phyloP scores from a whole-genome alignment of 2,888 invertebrate species.

The Phaonia tiefii region DNA sequence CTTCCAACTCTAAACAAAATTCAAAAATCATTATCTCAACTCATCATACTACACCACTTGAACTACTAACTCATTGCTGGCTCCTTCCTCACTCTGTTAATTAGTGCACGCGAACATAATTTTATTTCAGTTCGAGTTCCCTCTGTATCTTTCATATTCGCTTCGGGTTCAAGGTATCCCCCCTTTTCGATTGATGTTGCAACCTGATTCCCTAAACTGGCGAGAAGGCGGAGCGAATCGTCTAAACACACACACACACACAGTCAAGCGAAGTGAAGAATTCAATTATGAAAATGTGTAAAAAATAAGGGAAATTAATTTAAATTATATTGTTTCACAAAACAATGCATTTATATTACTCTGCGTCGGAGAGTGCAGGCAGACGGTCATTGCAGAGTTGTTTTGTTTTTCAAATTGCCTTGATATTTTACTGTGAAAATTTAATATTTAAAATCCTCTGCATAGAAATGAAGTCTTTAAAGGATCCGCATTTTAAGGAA shows the following conservation, averaged over 20 bases:
- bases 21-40: no score
- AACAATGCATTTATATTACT: conserved; percentile 20
- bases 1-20: no score
- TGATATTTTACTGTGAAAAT: not conserved
- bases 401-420: not conserved
- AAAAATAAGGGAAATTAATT: conserved; percentile 51
- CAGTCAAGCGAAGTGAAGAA: conserved; percentile 42
- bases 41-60: not conserved
- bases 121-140: conserved; percentile 4
- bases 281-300: conserved; percentile 53
- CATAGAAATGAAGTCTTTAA: no score
- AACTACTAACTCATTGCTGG: conserved; percentile 25
- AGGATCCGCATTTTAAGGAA: not conserved
- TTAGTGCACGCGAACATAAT: conserved; percentile 55
- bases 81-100: conserved; percentile 50
- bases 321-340: conserved; percentile 51
- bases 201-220: not conserved
- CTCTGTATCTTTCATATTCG: not conserved
- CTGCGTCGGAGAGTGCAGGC: not conserved
- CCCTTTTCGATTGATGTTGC: not conserved
- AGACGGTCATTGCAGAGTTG: not conserved
- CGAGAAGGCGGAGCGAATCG: conserved; percentile 3
- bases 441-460: not conserved
- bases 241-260: conserved; percentile 39
- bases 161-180: conserved; percentile 46